These are phyloP conservation scores for Chascanopsetta lugubris DNA, from an alignment of 2,113 vertebrate species.

Conservation along the genomic window DNA sequence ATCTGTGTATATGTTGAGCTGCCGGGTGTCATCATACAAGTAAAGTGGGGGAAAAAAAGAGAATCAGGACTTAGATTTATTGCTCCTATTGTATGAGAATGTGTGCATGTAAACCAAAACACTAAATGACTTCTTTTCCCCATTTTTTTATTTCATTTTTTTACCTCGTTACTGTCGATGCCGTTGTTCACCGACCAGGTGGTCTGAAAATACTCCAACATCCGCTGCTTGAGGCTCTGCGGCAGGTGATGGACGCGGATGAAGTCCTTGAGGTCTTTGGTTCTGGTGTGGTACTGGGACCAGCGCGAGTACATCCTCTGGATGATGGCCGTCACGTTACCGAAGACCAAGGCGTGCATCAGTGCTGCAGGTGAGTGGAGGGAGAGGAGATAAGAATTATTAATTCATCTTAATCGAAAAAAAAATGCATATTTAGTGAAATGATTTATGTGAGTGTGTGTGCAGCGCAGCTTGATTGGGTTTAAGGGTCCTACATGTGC, in stretches of 20 bases:
- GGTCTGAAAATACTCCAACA: slow-evolving; percentile 99
- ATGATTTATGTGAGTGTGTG: no score
- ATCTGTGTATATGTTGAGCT: slow-evolving; percentile 9
- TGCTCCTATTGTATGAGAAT: no score
- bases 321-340: slow-evolving; percentile 98
- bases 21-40: slow-evolving; percentile 18
- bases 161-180: slow-evolving; percentile 97
- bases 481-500: no score
- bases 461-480: no score
- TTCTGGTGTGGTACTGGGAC: slow-evolving; percentile 98
- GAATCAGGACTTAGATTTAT: not conserved
- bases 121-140: not conserved
- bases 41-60: slow-evolving; percentile 18
- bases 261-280: slow-evolving; percentile 97
- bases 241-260: slow-evolving; percentile 96
- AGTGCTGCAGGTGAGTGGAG: slow-evolving; percentile 80
- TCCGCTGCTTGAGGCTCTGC: slow-evolving; percentile 96
- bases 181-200: slow-evolving; percentile 99
- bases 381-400: no score
- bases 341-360: slow-evolving; percentile 98
- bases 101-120: no score
- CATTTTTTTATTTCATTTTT: not conserved
- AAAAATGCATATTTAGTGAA: no score
- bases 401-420: no score
- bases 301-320: slow-evolving; percentile 98